phyloP scores from a whole-genome alignment of 2,797 vertebrate species.

The Discoglossus pictus region DNA sequence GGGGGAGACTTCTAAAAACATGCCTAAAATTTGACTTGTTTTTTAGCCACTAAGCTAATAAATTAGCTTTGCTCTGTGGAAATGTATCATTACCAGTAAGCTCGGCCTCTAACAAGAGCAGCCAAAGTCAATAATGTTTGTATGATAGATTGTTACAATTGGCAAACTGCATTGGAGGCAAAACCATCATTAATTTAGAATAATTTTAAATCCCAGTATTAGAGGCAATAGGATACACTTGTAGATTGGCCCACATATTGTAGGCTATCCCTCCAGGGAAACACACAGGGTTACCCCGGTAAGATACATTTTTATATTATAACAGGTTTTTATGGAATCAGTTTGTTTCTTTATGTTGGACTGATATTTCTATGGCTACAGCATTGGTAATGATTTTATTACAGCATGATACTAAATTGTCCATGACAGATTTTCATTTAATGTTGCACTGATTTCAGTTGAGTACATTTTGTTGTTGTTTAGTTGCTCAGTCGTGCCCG shows the following conservation, averaged over 20 bases:
- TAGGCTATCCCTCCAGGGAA: too few relatives aligned
- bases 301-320: too few relatives aligned
- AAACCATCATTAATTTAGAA: conserved; percentile 44
- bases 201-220: conserved; percentile 21
- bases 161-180: conserved; percentile 33
- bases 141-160: conserved; percentile 46
- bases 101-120: conserved; percentile 10
- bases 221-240: conserved; percentile 28
- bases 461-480: too few relatives aligned
- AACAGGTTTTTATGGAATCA: too few relatives aligned
- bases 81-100: conserved; percentile 33
- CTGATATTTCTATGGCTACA: too few relatives aligned
- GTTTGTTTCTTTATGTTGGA: too few relatives aligned
- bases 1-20: conserved; percentile 13
- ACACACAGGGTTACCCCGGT: too few relatives aligned
- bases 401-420: too few relatives aligned
- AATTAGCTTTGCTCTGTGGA: conserved; percentile 24
- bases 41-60: conserved; percentile 38
- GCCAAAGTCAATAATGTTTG: conserved; percentile 49
- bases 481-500: too few relatives aligned
- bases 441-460: too few relatives aligned
- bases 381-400: too few relatives aligned
- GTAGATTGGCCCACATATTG: conserved; percentile 5
- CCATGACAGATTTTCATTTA: too few relatives aligned
- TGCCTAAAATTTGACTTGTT: conserved; percentile 5